Percentiles rank a stretch among this genome's conserved stretches.
Evolutionary conservation across 2,797 vertebrate genomes (phyloP).

Genomic region (Smutsia gigantea): DNA sequence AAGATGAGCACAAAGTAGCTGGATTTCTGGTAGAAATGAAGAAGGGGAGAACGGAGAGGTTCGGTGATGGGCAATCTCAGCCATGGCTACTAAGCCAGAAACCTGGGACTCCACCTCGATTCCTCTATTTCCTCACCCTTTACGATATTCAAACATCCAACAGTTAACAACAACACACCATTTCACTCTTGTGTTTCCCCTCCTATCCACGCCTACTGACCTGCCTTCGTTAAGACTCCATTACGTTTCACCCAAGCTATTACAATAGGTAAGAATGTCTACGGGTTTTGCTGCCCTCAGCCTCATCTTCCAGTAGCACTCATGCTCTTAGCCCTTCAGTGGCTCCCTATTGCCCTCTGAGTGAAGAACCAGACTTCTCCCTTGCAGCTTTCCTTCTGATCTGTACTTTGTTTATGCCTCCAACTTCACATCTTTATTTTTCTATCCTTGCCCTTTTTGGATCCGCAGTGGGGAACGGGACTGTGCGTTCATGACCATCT

Average conservation of each 20-base stretch:
- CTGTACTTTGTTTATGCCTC: neutral
- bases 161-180: fast-evolving
- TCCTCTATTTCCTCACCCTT: neutral
- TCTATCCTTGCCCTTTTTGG: neutral
- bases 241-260: neutral
- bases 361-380: neutral
- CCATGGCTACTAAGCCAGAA: neutral
- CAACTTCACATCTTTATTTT: neutral
- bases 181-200: neutral
- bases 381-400: neutral
- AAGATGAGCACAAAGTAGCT: neutral
- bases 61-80: neutral
- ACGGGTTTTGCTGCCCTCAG: neutral
- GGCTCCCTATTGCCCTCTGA: neutral
- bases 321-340: neutral
- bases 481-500: neutral
- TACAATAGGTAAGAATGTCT: neutral
- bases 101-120: fast-evolving
- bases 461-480: neutral
- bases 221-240: neutral
- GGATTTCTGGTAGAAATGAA: neutral
- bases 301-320: neutral
- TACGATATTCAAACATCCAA: neutral
- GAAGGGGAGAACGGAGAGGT: neutral
- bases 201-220: neutral